Conservation (phyloP, 2,797 vertebrate genomes). For the Cichlasoma orientale region DNA sequence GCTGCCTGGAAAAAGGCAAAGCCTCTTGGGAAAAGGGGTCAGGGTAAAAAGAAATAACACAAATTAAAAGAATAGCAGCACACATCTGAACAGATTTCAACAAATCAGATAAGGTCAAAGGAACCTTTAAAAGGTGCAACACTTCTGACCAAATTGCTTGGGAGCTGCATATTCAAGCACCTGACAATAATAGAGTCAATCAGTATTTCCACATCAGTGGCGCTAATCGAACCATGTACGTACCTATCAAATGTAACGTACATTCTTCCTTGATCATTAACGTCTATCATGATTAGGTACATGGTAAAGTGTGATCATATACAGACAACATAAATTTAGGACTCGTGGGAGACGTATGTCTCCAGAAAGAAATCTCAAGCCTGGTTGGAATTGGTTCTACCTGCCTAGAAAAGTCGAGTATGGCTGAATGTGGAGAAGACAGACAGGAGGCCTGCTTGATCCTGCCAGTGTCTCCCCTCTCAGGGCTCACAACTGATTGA, state of each 20-base stretch:
- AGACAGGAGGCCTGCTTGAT: slow-evolving; percentile 47
- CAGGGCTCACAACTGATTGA: slow-evolving; percentile 67
- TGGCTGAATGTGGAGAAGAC: slow-evolving; percentile 31
- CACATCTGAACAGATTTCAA: too few relatives aligned
- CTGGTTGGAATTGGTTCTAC: slow-evolving; percentile 14
- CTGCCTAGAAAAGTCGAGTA: slow-evolving; percentile 35
- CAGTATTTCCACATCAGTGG: background rate
- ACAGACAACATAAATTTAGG: background rate
- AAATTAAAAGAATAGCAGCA: too few relatives aligned
- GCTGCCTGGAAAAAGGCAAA: too few relatives aligned
- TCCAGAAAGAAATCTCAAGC: slow-evolving; percentile 2
- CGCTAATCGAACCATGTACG: background rate
- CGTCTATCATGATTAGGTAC: too few relatives aligned
- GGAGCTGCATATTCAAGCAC: background rate
- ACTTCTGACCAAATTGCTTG: background rate
- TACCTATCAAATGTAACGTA: background rate
- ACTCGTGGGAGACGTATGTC: background rate
- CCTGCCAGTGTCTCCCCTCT: slow-evolving; percentile 49
- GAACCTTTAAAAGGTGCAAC: background rate
- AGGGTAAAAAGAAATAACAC: too few relatives aligned
- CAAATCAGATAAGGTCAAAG: background rate
- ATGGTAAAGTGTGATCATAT: background rate
- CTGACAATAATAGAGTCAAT: background rate
- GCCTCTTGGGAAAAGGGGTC: too few relatives aligned
- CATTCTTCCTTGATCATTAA: background rate